Conservation (phyloP, 2,113 vertebrate genomes). For the Oreochromis tanganicae region DNA sequence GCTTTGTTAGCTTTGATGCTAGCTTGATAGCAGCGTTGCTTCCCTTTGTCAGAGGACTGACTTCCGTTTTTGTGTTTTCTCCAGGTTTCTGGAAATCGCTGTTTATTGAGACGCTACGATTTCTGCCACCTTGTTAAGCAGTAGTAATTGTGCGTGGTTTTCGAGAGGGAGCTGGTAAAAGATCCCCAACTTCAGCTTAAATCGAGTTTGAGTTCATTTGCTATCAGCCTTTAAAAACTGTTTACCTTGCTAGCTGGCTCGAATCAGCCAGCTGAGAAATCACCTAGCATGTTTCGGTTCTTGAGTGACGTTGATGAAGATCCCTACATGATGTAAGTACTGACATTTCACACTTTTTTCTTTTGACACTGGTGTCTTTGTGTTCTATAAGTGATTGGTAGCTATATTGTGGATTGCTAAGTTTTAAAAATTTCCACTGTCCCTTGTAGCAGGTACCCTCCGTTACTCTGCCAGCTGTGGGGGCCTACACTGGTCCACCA, state of each 20-base stretch:
- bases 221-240: constrained; percentile 32
- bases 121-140: background rate
- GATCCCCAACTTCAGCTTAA: background rate
- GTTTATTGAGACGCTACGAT: background rate
- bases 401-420: background rate
- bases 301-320: constrained; percentile 76
- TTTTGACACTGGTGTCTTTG: background rate
- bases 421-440: background rate
- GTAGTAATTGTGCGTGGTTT: background rate
- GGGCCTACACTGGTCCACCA: constrained; percentile 60
- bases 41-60: constrained; percentile 74
- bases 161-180: background rate
- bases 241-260: constrained; percentile 69
- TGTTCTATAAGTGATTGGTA: background rate
- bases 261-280: constrained; percentile 62
- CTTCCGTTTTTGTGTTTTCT: constrained; percentile 74
- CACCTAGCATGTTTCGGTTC: constrained; percentile 75
- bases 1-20: background rate
- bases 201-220: background rate
- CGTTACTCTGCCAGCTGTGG: constrained; percentile 53
- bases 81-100: constrained; percentile 62
- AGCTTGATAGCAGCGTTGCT: constrained; percentile 26
- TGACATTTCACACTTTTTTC: background rate
- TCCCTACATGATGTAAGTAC: constrained; percentile 77
- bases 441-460: constrained; percentile 20